Conservation (phyloP, 2,797 vertebrate species). For the Carapus acus region DNA sequence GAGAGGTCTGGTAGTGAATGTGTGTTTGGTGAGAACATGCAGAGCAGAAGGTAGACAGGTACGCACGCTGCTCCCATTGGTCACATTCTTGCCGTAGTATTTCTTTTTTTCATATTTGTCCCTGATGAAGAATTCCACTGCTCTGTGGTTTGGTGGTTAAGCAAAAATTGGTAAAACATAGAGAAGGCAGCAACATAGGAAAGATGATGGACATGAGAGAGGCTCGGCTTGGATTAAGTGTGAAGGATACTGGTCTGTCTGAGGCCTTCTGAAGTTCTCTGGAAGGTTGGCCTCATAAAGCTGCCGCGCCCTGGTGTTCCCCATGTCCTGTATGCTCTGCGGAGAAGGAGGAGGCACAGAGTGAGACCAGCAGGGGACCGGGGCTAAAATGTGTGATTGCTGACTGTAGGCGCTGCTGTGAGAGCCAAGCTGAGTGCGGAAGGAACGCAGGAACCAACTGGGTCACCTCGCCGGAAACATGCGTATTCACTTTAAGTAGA, state of each 20-base stretch:
- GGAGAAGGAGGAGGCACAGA: conserved; percentile 6
- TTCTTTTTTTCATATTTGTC: conserved; percentile 98
- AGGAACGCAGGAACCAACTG: too few relatives aligned
- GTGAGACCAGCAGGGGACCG: too few relatives aligned
- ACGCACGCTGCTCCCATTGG: conserved; percentile 72
- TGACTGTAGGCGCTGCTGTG: too few relatives aligned
- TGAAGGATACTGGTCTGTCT: conserved; percentile 96
- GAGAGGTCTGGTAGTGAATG: not conserved
- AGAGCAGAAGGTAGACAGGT: not conserved
- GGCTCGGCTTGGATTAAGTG: too few relatives aligned
- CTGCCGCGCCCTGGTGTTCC: conserved; percentile 88
- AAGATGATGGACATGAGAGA: too few relatives aligned
- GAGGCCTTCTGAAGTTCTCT: conserved; percentile 93
- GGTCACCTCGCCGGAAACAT: too few relatives aligned
- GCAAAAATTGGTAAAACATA: conserved; percentile 12
- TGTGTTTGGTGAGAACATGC: too few relatives aligned
- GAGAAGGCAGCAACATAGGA: too few relatives aligned
- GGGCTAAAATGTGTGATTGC: too few relatives aligned
- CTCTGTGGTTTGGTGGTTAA: conserved; percentile 73
- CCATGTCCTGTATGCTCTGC: conserved; percentile 96
- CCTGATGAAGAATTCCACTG: conserved; percentile 96
- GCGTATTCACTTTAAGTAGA: too few relatives aligned
- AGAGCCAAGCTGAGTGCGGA: too few relatives aligned
- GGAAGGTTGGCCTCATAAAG: conserved; percentile 93
- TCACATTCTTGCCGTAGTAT: conserved; percentile 89